A percentile compares a stretch with the other conserved stretches of the same genome.
Evolutionary conservation across 2,113 vertebrate species (phyloP).

Genomic region (Narcine bancroftii): DNA sequence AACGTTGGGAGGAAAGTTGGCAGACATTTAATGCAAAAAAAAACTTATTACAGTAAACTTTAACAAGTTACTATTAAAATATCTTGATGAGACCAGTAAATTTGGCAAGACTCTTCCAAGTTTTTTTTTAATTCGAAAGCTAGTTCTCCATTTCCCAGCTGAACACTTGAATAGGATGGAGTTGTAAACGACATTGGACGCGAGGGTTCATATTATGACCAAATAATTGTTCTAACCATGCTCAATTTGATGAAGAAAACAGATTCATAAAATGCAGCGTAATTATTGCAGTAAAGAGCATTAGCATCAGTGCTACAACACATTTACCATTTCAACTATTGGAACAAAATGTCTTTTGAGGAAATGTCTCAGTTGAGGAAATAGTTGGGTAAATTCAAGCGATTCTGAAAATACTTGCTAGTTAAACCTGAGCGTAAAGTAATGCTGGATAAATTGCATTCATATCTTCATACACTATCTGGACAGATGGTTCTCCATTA

Average conservation of each 20-base stretch:
- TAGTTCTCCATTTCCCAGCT: not conserved
- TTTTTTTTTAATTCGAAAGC: not conserved
- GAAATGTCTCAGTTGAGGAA: slow-evolving; percentile 38
- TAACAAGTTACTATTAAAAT: not conserved
- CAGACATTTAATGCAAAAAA: not conserved
- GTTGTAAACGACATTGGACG: slow-evolving; percentile 41
- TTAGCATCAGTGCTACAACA: slow-evolving; percentile 48
- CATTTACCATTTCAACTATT: slow-evolving; percentile 41
- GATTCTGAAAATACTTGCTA: slow-evolving; percentile 39
- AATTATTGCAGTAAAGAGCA: not conserved
- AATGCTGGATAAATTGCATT: slow-evolving; percentile 43
- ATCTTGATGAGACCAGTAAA: too few species aligned
- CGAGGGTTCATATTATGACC: slow-evolving; percentile 39
- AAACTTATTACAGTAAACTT: not conserved
- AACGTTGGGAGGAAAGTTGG: too few species aligned
- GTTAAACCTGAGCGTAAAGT: slow-evolving; percentile 47
- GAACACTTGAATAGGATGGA: not conserved
- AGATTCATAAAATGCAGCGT: not conserved
- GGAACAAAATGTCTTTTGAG: too few species aligned
- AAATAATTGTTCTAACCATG: slow-evolving; percentile 37
- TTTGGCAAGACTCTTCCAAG: too few species aligned
- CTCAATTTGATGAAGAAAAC: too few species aligned
- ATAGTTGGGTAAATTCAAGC: slow-evolving; percentile 40
- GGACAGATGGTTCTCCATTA: not conserved
- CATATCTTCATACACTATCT: slow-evolving; percentile 16